These are phyloP conservation scores for Haemorhous mexicanus DNA, from an alignment of 2,113 vertebrate genomes.

Conservation along the genomic window DNA sequence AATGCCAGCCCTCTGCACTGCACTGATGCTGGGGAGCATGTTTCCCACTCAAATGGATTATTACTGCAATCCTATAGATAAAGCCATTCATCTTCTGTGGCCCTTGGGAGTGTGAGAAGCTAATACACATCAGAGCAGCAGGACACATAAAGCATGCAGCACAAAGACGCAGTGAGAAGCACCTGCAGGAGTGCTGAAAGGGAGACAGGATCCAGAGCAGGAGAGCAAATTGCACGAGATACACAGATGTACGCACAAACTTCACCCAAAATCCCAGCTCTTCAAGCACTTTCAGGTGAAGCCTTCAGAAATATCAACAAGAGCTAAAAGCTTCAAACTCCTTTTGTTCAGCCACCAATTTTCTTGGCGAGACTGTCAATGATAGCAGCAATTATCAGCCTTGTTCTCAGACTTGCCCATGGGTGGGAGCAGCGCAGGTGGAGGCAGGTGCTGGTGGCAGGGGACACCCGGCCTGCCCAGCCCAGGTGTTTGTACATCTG, in stretches of 20 bases:
- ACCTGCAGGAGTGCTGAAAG: neutral
- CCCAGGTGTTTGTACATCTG: neutral
- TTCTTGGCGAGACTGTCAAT: neutral
- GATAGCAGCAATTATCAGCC: neutral
- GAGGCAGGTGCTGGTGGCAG: neutral
- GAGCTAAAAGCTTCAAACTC: neutral
- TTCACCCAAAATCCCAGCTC: neutral
- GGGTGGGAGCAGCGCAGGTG: neutral
- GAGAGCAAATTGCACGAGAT: neutral
- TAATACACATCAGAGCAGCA: neutral
- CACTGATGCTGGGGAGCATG: neutral
- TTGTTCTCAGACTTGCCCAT: neutral
- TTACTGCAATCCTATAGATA: slow-evolving; percentile 40
- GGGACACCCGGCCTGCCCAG: neutral
- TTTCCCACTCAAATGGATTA: slow-evolving; percentile 43
- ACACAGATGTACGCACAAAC: neutral
- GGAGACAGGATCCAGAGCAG: neutral
- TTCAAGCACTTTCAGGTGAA: neutral
- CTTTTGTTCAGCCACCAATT: neutral
- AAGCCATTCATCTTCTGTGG: slow-evolving; percentile 16
- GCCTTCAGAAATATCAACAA: neutral
- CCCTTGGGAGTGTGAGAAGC: slow-evolving; percentile 1
- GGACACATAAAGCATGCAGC: neutral
- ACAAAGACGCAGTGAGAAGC: neutral
- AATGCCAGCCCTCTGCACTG: neutral